phyloP scores from a whole-genome alignment of 2,113 vertebrate genomes.

The Rissa tridactyla region DNA sequence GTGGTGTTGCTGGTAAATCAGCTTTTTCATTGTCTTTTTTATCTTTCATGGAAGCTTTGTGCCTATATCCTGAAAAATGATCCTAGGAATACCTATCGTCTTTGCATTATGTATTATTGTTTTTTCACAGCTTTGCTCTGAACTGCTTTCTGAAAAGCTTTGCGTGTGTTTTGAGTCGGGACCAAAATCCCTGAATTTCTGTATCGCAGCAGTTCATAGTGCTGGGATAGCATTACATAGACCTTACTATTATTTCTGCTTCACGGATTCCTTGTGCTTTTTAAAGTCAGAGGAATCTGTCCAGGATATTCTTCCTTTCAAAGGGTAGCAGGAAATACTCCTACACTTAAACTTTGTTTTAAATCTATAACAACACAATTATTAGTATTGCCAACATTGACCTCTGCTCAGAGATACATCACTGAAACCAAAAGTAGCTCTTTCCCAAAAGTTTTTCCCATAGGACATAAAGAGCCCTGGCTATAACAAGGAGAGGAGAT shows the following conservation, averaged over 20 bases:
- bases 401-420: neutral
- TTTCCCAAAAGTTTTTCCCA: neutral
- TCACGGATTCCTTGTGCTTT: neutral
- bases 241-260: neutral
- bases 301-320: neutral
- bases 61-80: neutral
- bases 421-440: neutral
- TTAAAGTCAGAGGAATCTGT: neutral
- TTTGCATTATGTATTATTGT: neutral
- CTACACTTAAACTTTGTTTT: neutral
- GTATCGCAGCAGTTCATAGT: neutral
- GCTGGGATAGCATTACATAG: neutral
- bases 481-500: neutral
- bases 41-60: neutral
- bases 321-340: neutral
- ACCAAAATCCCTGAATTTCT: neutral
- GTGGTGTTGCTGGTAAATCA: neutral
- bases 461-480: neutral
- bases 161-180: neutral
- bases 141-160: neutral
- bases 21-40: neutral
- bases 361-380: neutral
- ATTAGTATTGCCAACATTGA: neutral
- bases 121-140: neutral
- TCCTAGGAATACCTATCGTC: neutral